Base-by-base conservation (phyloP, 2,113 vertebrate species). In the Tenebrosternarchus preto region DNA sequence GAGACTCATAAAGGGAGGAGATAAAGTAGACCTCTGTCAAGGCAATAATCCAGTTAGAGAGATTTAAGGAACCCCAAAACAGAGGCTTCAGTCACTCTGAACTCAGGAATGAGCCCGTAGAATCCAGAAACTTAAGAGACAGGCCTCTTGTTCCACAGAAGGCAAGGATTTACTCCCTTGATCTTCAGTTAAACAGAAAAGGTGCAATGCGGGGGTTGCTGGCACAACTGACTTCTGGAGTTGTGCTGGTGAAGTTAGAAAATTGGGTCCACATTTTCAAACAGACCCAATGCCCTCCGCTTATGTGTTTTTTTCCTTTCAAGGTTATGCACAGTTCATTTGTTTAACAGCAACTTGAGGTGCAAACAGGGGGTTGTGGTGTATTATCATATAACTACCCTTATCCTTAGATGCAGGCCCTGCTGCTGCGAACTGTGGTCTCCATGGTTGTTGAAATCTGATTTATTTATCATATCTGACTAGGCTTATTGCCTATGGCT, bases 31-130 rank as follows among this genome's bases (percentile, higher is more conserved):
- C 73, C 84, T 85, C 84, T 87, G 84, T 87, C 85, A 88, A 83
- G 86, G 86, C 80, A 87, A 70, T 93, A 93, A 93, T 93, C 92
- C 92, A 92, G 91, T 92, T 91, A 92, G 73, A 86, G 84, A 88
- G 85, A 87, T 84, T 85, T 88, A 89, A 83, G 83, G 85, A 86
- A 86, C 7, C 80, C 75, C 77, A 1, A 87, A 90, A 90, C 84
- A 73, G 85, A 88, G 87, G 36, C 87, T 90, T 89, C 87, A 87
- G 24, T 11, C 88, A 83, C 82, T 83, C 87, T 88, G 78, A 90
- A 90, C 82, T 88, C 84, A 87, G 83, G 83, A 86, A 84, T 75
- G 84, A 88, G 89, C 87, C 90, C 82, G 56, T 80, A 55, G 67
- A 87, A 86, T 87, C 84, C 72, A 55, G 29, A n/a, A 80, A 86